Percentiles rank a stretch among this genome's conserved stretches.
phyloP scores from a whole-genome alignment of 1,140 invertebrate species.

The Brachionus rotundiformis region DNA sequence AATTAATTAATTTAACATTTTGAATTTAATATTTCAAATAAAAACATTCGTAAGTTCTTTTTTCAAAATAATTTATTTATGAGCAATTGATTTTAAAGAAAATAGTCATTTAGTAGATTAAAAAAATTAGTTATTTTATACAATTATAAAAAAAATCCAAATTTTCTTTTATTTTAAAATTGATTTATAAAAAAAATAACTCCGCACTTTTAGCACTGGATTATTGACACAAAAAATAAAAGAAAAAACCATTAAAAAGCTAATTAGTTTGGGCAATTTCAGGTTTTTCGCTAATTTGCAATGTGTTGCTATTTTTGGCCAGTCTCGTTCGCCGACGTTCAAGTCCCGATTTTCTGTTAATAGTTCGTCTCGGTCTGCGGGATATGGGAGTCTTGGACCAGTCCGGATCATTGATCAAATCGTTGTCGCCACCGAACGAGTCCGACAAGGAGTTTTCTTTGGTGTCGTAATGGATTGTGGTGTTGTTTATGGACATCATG shows the following conservation, averaged over 20 bases:
- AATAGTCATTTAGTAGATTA: neutral
- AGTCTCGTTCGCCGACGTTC: neutral
- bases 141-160: neutral
- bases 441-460: neutral
- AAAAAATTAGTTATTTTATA: neutral
- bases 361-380: neutral
- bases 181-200: neutral
- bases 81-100: too few relatives aligned
- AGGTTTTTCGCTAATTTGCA: neutral
- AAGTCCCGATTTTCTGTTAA: neutral
- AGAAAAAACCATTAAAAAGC: neutral
- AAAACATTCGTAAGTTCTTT: too few relatives aligned
- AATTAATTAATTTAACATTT: too few relatives aligned
- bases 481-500: neutral
- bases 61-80: too few relatives aligned
- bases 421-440: neutral
- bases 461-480: neutral
- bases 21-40: too few relatives aligned
- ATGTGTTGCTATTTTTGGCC: neutral
- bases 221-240: neutral
- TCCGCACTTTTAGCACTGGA: neutral
- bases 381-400: conserved; percentile 30
- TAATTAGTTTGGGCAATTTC: neutral
- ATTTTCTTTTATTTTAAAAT: neutral
- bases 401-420: neutral